Evolutionary conservation across 2,797 vertebrate genomes (phyloP), one percentile per base, ranked within the genome.

Genomic region (Chiloscyllium punctatum): DNA sequence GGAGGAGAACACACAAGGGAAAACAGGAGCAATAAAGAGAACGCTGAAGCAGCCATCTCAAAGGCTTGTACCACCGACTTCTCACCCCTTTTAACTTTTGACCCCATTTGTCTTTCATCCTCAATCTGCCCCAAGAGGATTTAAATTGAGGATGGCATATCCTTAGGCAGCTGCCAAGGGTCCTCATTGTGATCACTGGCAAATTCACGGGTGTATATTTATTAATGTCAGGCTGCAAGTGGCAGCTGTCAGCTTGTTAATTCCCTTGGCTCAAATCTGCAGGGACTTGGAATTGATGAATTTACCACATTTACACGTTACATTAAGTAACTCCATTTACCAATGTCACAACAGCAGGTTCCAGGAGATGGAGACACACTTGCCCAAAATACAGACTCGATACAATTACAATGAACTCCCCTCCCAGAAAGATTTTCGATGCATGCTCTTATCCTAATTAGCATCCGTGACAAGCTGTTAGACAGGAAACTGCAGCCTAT

Each of bases 261-360:
- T 51, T 51, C 69, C 25, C 94, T 2, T 33, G 48, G 94, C 94
- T 95, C 42, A 74, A 42, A 74, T 53, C 42, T 30, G 53, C 62
- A 42, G n/a, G 90, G 62, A 42, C 7, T 92, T 68, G 90, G 90
- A 68, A 92, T 74, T 69, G 62, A 69, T 68, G 90, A n/a, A 68
- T 37, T 68, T 69, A 66, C 42, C 62, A 37, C 62, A 53, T 95
- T 95, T 53, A 74, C 30, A 95, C 72, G 71, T 77, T 77, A 72
- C 42, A 94, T 94, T 94, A 74, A 94, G 69, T 94, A 72, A 74
- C 33, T 74, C 94, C 94, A 95, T 74, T 84, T 74, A 95, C 71
- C 16, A 69, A 42, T 74, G 94, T 95, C 90, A 69, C 90, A 68
- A 92, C 90, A 92, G 71, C 71, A 33, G 69, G 71, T 9, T 77